A percentile compares a stretch with the other conserved stretches of the same genome.
These are phyloP conservation scores for Griposia aprilina DNA, from an alignment of 2,888 invertebrate genomes.

Conservation along the genomic window DNA sequence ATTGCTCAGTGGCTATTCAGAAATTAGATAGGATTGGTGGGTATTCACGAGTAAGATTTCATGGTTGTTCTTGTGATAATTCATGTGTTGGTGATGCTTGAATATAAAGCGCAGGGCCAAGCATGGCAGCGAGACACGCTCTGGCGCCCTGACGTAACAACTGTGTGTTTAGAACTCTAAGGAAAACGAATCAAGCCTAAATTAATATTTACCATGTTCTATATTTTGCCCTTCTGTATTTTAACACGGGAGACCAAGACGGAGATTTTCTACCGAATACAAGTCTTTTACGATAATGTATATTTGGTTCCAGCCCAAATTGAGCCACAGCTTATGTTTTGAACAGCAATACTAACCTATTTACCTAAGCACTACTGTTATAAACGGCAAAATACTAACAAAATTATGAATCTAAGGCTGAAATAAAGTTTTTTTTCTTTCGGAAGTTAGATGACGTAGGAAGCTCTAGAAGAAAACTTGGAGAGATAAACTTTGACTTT, in stretches of 20 bases:
- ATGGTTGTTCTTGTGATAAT: not conserved
- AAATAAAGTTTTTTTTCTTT: no score
- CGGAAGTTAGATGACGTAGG: no score
- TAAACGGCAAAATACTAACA: no score
- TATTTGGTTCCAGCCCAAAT: no score
- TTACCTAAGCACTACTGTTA: no score
- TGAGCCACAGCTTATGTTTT: not conserved
- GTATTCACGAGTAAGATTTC: not conserved
- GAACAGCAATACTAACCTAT: not conserved
- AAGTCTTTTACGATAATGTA: not conserved
- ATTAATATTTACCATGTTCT: not conserved
- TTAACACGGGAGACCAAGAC: not conserved
- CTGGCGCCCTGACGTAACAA: not conserved
- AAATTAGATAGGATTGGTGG: not conserved
- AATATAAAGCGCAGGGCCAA: not conserved
- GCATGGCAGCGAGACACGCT: not conserved
- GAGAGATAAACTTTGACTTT: not conserved
- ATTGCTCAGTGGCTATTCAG: conserved; percentile 8
- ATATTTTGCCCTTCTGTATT: not conserved
- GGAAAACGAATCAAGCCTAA: not conserved
- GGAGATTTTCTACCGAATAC: not conserved
- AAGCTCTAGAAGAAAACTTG: not conserved
- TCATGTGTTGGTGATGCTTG: not conserved
- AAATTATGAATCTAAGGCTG: no score
- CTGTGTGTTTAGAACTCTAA: not conserved